Percentiles rank a stretch among this genome's conserved stretches.
Evolutionary conservation across 1,140 invertebrate genomes (phyloP).

Genomic region (Wiebesia pumilae): DNA sequence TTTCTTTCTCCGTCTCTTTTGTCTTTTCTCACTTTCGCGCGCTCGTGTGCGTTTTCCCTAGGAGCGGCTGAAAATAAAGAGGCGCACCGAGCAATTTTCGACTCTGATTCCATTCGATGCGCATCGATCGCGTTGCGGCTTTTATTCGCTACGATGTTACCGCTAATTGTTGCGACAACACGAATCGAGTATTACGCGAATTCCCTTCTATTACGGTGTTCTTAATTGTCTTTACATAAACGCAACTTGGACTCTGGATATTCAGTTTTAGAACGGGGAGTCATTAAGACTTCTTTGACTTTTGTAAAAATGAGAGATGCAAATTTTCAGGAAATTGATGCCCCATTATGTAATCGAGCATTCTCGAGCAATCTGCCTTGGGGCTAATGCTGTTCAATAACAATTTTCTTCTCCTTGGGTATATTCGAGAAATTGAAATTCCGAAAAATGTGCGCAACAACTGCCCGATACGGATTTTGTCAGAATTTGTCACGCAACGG

Average conservation of each 20-base stretch:
- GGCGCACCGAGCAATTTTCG: neutral
- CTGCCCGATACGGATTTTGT: no score
- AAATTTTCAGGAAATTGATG: neutral
- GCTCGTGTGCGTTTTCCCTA: neutral
- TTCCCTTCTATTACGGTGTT: neutral
- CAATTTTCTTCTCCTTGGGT: no score
- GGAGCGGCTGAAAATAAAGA: neutral
- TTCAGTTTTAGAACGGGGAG: neutral
- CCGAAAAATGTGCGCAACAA: neutral
- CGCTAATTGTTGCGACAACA: slow-evolving; percentile 3
- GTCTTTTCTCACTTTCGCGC: neutral
- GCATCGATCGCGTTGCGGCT: neutral
- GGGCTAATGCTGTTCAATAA: no score
- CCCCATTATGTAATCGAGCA: no score
- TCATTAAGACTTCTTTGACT: neutral
- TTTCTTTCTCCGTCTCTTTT: neutral
- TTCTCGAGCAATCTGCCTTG: no score
- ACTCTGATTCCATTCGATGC: neutral
- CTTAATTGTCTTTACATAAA: neutral
- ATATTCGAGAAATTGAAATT: no score
- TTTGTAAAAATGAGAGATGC: no score
- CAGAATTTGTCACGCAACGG: no score
- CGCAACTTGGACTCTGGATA: neutral
- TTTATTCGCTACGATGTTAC: neutral
- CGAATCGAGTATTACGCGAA: neutral